A percentile compares a stretch with the other conserved stretches of the same genome.
phyloP scores from a whole-genome alignment of 1,140 invertebrate species.

The Asobara japonica region DNA sequence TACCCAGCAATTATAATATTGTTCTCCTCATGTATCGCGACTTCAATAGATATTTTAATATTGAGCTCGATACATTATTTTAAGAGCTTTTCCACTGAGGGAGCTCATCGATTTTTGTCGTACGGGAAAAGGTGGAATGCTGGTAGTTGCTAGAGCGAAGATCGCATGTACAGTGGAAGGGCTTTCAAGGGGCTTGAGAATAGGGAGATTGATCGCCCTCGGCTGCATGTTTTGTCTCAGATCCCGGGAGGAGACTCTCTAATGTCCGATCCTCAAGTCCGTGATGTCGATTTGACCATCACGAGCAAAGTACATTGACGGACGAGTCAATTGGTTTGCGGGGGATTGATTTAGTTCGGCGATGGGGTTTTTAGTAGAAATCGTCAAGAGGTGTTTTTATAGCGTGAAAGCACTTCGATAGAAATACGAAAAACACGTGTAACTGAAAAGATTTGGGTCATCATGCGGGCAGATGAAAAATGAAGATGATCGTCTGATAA shows the following conservation, averaged over 20 bases:
- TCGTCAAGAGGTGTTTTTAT: background rate
- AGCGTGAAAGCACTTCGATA: too few relatives aligned
- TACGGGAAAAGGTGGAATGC: too few relatives aligned
- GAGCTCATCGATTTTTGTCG: background rate
- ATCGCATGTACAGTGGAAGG: too few relatives aligned
- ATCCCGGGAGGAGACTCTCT: constrained; percentile 4
- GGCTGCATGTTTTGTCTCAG: constrained; percentile 39
- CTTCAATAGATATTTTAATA: too few relatives aligned
- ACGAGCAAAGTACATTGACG: constrained; percentile 34
- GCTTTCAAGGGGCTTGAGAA: constrained; percentile 43
- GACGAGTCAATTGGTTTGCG: constrained; percentile 10
- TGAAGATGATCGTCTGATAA: too few relatives aligned
- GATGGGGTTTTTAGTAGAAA: background rate
- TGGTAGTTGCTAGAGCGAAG: too few relatives aligned
- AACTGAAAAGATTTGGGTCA: too few relatives aligned
- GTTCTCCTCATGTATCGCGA: too few relatives aligned
- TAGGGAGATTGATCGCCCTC: constrained; percentile 54
- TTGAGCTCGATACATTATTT: constrained; percentile 8
- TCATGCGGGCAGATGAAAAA: too few relatives aligned
- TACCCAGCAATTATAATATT: too few relatives aligned
- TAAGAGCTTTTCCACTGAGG: background rate
- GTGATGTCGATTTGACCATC: constrained; percentile 26
- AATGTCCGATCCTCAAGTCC: constrained; percentile 45
- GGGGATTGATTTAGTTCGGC: constrained; percentile 21
- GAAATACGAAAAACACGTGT: too few relatives aligned